Percentiles rank a stretch among this genome's conserved stretches.
These are phyloP conservation scores for Blastobasis adustella DNA, from an alignment of 2,888 invertebrate genomes.

Conservation along the genomic window DNA sequence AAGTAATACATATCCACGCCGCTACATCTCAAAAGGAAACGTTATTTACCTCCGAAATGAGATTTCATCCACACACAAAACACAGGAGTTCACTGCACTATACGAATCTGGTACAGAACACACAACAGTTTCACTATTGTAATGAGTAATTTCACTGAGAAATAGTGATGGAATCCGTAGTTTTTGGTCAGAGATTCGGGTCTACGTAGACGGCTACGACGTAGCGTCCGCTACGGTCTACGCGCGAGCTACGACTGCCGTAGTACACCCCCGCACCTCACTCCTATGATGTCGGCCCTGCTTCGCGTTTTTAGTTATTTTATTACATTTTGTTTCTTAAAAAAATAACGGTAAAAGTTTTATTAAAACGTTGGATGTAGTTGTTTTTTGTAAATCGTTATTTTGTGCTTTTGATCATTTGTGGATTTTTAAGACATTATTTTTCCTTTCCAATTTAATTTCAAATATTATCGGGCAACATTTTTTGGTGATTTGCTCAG, in stretches of 20 bases:
- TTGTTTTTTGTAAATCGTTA: no score
- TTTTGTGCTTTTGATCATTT: no score
- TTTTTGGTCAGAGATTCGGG: conserved; percentile 7
- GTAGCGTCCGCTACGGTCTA: conserved; percentile 60
- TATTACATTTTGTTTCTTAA: no score
- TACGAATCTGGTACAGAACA: conserved; percentile 2
- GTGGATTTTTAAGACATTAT: no score
- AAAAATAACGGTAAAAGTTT: no score
- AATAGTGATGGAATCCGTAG: conserved; percentile 4
- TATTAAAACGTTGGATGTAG: no score
- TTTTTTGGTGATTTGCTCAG: no score
- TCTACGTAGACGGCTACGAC: conserved; percentile 21
- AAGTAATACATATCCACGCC: no score
- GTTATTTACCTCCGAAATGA: conserved; percentile 29
- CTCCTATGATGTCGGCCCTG: conserved; percentile 14
- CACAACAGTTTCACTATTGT: not conserved
- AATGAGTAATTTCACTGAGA: not conserved
- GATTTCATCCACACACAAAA: conserved; percentile 29
- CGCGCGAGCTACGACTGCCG: conserved; percentile 64
- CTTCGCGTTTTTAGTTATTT: no score
- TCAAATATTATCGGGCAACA: no score
- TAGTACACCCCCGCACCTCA: conserved; percentile 50
- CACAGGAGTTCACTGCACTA: conserved; percentile 25
- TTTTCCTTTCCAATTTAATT: no score
- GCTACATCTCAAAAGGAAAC: not conserved